A percentile compares a stretch with the other conserved stretches of the same genome.
These are phyloP conservation scores for Notarius quadriscutis DNA, from an alignment of 2,113 vertebrate genomes.

Conservation along the genomic window DNA sequence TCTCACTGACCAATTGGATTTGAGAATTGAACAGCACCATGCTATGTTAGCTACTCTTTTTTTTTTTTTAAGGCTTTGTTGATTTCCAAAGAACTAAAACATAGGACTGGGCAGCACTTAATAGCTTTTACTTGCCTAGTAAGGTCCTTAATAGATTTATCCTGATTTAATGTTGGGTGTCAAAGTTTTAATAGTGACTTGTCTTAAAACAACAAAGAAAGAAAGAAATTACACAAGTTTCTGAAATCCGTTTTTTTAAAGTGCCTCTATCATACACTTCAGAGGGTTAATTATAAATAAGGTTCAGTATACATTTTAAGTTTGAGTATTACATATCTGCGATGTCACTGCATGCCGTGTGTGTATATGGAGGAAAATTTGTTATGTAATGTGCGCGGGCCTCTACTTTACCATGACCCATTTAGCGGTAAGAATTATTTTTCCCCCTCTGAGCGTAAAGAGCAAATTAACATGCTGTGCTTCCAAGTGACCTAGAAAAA, in stretches of 20 bases:
- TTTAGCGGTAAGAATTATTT: slow-evolving; percentile 62
- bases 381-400: slow-evolving; percentile 34
- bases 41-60: not conserved
- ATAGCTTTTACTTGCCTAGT: not conserved
- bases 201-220: not conserved
- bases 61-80: not conserved
- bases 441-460: slow-evolving; percentile 60
- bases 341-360: slow-evolving; percentile 1
- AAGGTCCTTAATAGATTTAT: not conserved
- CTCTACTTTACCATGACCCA: slow-evolving; percentile 67
- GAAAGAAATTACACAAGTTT: not conserved
- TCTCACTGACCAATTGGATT: not conserved
- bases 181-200: not conserved
- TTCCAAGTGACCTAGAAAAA: slow-evolving; percentile 68
- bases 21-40: not conserved
- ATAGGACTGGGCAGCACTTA: not conserved
- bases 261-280: not conserved
- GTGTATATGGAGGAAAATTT: slow-evolving; percentile 35
- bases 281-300: not conserved
- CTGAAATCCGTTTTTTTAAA: not conserved
- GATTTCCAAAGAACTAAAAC: not conserved
- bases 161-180: not conserved
- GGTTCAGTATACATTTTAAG: not conserved
- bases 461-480: slow-evolving; percentile 64
- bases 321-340: not conserved